These are phyloP conservation scores for Potamilus streckersoni DNA, from an alignment of 1,140 invertebrate species.

Conservation along the genomic window DNA sequence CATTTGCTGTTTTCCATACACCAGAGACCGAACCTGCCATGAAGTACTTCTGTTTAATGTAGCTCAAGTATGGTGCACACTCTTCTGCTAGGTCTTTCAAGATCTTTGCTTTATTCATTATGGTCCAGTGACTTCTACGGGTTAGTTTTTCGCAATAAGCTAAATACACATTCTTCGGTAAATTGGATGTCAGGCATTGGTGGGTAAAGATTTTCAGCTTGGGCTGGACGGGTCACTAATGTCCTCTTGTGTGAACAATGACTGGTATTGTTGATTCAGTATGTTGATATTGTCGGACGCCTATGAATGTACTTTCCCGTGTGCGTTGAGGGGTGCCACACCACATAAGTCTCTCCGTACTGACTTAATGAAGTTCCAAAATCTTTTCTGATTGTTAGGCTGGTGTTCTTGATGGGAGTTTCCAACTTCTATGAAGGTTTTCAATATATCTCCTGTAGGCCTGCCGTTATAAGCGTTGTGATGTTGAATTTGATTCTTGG, in stretches of 20 bases:
- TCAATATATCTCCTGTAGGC: neutral
- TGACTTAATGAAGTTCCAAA: slow-evolving; percentile 9
- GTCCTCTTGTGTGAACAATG: slow-evolving; percentile 3
- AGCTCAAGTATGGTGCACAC: too few species aligned
- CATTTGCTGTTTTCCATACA: too few species aligned
- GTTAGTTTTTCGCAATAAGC: too few species aligned
- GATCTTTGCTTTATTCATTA: too few species aligned
- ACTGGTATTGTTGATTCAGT: slow-evolving; percentile 6
- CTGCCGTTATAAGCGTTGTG: neutral
- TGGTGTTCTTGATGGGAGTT: slow-evolving; percentile 7
- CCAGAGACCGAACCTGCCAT: too few species aligned
- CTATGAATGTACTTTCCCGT: neutral
- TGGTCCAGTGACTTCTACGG: too few species aligned
- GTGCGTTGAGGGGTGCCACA: slow-evolving; percentile 1
- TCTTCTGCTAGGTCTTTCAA: too few species aligned
- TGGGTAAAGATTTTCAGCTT: too few species aligned
- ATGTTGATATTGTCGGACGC: slow-evolving; percentile 10
- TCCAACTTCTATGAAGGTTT: slow-evolving; percentile 7
- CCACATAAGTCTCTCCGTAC: neutral
- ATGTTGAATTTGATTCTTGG: too few species aligned
- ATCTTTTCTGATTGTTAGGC: slow-evolving; percentile 11
- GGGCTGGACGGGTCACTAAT: slow-evolving; percentile 1
- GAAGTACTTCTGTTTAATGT: too few species aligned
- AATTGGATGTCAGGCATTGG: too few species aligned
- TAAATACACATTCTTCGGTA: too few species aligned